A percentile compares a stretch with the other conserved stretches of the same genome.
Conservation (phyloP, 2,888 invertebrate genomes). For the Xanthorhoe designata region DNA sequence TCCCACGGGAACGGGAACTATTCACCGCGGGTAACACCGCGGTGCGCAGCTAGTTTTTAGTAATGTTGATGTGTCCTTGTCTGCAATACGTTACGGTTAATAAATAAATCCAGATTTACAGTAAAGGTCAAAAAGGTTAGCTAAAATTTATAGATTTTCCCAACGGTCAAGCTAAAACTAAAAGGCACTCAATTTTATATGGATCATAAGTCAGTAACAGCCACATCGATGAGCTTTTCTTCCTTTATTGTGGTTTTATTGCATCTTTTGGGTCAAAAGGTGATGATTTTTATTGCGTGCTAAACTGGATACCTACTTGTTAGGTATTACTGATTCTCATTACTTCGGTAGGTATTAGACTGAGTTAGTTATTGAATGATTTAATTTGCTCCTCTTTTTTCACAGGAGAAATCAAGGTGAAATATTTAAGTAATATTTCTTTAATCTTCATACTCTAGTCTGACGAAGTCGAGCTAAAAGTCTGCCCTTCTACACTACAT, state of each 20-base stretch:
- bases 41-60: too few species aligned
- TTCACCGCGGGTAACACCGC: too few species aligned
- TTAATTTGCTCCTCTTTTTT: background rate
- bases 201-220: constrained; percentile 54
- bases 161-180: constrained; percentile 32
- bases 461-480: too few species aligned
- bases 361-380: too few species aligned
- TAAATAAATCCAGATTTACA: too few species aligned
- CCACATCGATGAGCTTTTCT: constrained; percentile 46
- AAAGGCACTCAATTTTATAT: constrained; percentile 56
- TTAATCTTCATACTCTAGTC: too few species aligned
- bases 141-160: constrained; percentile 19
- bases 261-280: constrained; percentile 36
- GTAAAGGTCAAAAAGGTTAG: background rate
- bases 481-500: too few species aligned
- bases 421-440: too few species aligned
- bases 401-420: too few species aligned
- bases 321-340: background rate
- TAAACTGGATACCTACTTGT: constrained; percentile 13
- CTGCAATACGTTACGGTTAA: too few species aligned
- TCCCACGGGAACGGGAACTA: too few species aligned
- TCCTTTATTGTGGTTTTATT: constrained; percentile 34
- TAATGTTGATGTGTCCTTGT: too few species aligned
- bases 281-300: constrained; percentile 31
- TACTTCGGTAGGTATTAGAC: background rate